A percentile compares a stretch with the other conserved stretches of the same genome.
Evolutionary conservation across 2,888 invertebrate species (phyloP).

Genomic region (Lasioglossum malachurum): DNA sequence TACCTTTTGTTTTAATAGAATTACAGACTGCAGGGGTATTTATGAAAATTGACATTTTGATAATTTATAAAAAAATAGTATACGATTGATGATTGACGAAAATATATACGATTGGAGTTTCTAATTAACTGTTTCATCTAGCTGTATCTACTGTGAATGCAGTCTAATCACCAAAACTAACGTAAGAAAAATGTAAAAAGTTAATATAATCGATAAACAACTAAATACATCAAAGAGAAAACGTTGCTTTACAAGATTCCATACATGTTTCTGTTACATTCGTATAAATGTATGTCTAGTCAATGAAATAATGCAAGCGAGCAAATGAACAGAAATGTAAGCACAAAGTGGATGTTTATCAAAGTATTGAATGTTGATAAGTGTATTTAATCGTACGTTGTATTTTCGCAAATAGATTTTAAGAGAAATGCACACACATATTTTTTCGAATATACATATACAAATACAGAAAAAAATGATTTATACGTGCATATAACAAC

Average conservation of each 20-base stretch:
- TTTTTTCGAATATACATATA: slow-evolving; percentile 27
- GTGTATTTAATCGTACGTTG: slow-evolving; percentile 40
- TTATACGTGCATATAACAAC: slow-evolving; percentile 18
- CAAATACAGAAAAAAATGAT: slow-evolving; percentile 3
- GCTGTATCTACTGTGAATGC: background rate
- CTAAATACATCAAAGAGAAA: slow-evolving; percentile 2
- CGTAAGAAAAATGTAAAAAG: background rate
- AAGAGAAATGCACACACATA: slow-evolving; percentile 21
- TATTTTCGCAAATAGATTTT: slow-evolving; percentile 40
- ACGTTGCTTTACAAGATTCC: background rate
- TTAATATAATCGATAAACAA: background rate
- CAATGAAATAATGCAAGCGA: slow-evolving; percentile 56
- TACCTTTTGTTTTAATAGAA: slow-evolving; percentile 25
- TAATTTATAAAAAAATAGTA: background rate
- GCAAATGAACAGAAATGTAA: slow-evolving; percentile 17
- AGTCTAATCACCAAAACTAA: background rate
- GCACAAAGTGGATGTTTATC: slow-evolving; percentile 42
- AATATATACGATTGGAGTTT: background rate
- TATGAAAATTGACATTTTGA: background rate
- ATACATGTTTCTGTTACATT: slow-evolving; percentile 18
- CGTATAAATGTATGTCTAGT: slow-evolving; percentile 65
- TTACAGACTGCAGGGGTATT: background rate
- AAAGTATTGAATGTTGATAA: slow-evolving; percentile 57
- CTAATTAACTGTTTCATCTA: background rate
- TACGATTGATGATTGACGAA: background rate